Conservation (phyloP, 2,113 vertebrate genomes). For the Lampris incognitus region DNA sequence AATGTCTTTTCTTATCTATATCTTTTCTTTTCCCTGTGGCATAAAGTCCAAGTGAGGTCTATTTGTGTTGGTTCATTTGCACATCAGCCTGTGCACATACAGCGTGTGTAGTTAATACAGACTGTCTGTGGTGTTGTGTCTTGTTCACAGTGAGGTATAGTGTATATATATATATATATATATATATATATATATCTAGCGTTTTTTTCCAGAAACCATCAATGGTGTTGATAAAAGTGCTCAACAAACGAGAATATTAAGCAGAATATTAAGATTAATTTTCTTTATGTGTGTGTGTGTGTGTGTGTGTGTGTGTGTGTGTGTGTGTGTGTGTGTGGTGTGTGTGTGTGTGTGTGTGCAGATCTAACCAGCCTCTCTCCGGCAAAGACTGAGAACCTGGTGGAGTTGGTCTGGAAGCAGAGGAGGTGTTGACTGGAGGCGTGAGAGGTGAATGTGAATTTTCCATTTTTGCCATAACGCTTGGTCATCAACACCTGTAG, state of each 20-base stretch:
- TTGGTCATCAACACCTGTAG: constrained; percentile 86
- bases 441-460: constrained; percentile 89
- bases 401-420: constrained; percentile 91
- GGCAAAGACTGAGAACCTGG: constrained; percentile 84
- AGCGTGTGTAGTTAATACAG: too few relatives aligned
- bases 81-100: too few relatives aligned
- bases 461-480: constrained; percentile 84
- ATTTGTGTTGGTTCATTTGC: too few relatives aligned
- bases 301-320: neutral
- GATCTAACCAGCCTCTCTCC: constrained; percentile 87
- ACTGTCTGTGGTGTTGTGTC: too few relatives aligned
- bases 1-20: too few relatives aligned
- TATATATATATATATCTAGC: too few relatives aligned
- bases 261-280: neutral
- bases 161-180: too few relatives aligned
- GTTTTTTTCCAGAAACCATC: too few relatives aligned
- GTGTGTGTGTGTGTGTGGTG: neutral
- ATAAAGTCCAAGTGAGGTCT: too few relatives aligned
- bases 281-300: neutral
- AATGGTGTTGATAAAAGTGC: too few relatives aligned
- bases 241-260: neutral
- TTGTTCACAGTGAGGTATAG: too few relatives aligned
- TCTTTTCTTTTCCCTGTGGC: too few relatives aligned
- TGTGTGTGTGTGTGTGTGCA: neutral
- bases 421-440: constrained; percentile 86